phyloP scores from a whole-genome alignment of 2,113 vertebrate genomes.

The Corvus moneduloides region DNA sequence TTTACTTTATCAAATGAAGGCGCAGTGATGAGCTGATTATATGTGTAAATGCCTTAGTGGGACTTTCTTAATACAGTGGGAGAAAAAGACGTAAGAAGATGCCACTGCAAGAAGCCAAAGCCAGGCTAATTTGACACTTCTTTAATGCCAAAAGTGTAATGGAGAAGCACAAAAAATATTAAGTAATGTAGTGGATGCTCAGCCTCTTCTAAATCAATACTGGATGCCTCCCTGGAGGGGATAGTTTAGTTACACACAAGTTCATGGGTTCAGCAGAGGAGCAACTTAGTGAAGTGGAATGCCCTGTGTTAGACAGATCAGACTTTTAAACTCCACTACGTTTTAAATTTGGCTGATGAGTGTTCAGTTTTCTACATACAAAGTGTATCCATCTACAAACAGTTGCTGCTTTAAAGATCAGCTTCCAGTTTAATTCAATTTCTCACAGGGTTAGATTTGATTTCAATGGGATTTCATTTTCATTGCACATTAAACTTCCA shows the following conservation, averaged over 20 bases:
- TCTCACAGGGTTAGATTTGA: not conserved
- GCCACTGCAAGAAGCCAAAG: not conserved
- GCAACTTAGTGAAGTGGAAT: not conserved
- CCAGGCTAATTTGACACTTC: not conserved
- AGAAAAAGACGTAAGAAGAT: not conserved
- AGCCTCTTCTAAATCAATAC: not conserved
- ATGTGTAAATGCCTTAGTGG: not conserved
- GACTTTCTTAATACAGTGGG: not conserved
- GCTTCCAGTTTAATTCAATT: not conserved
- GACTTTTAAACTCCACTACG: not conserved
- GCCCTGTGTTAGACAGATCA: not conserved
- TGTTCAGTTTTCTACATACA: not conserved
- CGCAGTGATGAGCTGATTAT: not conserved
- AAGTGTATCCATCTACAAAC: not conserved
- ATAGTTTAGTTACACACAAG: not conserved
- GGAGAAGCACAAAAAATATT: not conserved
- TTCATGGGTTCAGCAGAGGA: not conserved
- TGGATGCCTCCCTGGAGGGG: not conserved
- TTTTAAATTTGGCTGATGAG: not conserved
- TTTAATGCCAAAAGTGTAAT: not conserved
- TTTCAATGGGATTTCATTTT: conserved; percentile 3
- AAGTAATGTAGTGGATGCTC: not conserved
- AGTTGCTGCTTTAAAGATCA: not conserved
- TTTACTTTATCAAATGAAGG: conserved; percentile 4
- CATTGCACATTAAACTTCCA: not conserved